Evolutionary conservation across 2,888 invertebrate genomes (phyloP), one percentile per base, ranked within the genome.

Genomic region (Hemithea aestivaria): DNA sequence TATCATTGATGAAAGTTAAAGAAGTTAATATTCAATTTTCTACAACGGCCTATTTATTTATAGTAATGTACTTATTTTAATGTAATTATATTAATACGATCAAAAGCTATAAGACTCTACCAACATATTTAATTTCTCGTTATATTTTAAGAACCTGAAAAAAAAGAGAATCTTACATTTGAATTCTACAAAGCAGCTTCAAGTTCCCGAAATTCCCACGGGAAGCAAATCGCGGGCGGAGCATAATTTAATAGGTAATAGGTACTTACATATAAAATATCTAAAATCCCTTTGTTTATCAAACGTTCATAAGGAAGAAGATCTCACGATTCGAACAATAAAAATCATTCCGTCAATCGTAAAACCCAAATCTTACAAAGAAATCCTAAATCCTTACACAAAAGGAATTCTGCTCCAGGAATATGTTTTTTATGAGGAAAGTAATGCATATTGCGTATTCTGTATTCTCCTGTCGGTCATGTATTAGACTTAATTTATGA

Each of bases 401-500:
- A 52, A 46, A 50, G 51, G 51, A 65, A 66, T 66, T 62, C 59
- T 34, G 58, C 53, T 66, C 75, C 70, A 58, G 71, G 78, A 79
- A 78, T 64, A 62, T 65, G 64, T 66, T 64, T 73, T 30, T 77
- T 78, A 71, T 56, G 55, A 48, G 51, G 57, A 59, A 68, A 55
- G 62, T 16, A 16, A 16, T 68, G 73, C 70, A 72, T 70, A 69
- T 68, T 72, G 71, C 71, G 62, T 73, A 78, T 76, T 80, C 71
- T 70, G 62, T 73, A 77, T 76, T 80, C 71, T 69, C 42, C 72
- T 67, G 76, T 78, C 74, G 62, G 59, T 58, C 60, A 52, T 68
- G 69, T 66, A 70, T 77, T 77, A 73, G 51, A 40, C 28, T 56
- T 73, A 74, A 79, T 80, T 80, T 79, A 80, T 67, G 71, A 58